Percentiles rank a stretch among this genome's conserved stretches.
Evolutionary conservation across 2,113 vertebrate genomes (phyloP).

Genomic region (Desmodus rotundus): DNA sequence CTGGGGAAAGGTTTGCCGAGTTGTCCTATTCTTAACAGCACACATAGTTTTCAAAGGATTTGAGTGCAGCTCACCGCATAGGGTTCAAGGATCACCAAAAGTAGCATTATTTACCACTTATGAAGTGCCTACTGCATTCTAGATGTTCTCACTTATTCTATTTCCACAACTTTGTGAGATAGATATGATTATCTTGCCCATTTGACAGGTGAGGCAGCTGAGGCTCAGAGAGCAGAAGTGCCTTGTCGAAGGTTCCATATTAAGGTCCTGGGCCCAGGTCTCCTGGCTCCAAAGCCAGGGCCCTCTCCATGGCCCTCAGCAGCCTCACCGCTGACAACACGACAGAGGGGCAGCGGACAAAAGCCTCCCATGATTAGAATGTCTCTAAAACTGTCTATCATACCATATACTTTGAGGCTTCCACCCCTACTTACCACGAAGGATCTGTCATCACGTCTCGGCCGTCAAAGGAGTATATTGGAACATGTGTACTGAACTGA

Average conservation of each 20-base stretch:
- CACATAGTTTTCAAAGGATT: neutral
- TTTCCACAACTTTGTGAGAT: neutral
- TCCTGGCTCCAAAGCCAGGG: neutral
- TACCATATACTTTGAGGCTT: neutral
- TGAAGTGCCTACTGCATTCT: neutral
- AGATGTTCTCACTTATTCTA: neutral
- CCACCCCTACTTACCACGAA: conserved; percentile 87
- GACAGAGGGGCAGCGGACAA: neutral
- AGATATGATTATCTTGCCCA: neutral
- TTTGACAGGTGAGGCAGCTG: neutral
- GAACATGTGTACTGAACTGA: conserved; percentile 84
- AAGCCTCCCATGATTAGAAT: neutral
- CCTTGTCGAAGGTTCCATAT: neutral
- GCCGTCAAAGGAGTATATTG: conserved; percentile 97
- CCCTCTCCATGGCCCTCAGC: neutral
- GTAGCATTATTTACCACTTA: neutral
- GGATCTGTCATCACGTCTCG: conserved; percentile 91
- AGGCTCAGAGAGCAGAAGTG: neutral
- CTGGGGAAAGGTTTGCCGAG: neutral
- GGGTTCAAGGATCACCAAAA: neutral
- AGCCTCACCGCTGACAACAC: neutral
- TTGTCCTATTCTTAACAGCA: neutral
- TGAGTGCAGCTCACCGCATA: neutral
- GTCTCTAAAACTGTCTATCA: neutral
- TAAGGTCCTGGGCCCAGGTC: neutral